A percentile compares a stretch with the other conserved stretches of the same genome.
These are phyloP conservation scores for Parazoanthus swiftii DNA, from an alignment of 92 coral and sea anemone species.

Conservation along the genomic window DNA sequence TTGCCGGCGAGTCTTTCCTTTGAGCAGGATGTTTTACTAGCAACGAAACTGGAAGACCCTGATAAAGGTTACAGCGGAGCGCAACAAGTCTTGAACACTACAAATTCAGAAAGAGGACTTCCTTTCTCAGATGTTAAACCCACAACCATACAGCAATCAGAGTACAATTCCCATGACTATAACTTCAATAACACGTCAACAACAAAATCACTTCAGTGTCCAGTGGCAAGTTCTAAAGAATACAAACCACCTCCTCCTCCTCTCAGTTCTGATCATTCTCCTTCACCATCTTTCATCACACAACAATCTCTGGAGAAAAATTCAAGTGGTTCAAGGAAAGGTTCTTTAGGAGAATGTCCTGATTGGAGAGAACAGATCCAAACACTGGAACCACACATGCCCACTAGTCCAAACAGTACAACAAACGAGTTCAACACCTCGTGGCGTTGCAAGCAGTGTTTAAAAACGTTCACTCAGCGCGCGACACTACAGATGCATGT, in stretches of 20 bases:
- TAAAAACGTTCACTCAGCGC: slow-evolving; percentile 90
- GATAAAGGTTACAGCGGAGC: neutral
- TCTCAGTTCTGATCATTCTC: neutral
- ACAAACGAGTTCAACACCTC: slow-evolving; percentile 70
- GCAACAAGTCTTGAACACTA: neutral
- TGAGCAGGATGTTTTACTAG: neutral
- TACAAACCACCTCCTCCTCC: slow-evolving; percentile 12
- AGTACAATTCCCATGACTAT: neutral
- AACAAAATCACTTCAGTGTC: slow-evolving; percentile 26
- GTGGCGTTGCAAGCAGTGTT: slow-evolving; percentile 93
- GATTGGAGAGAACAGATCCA: slow-evolving; percentile 13
- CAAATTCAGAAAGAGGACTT: neutral
- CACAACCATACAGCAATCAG: neutral
- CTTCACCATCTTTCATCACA: neutral
- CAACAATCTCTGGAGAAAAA: neutral
- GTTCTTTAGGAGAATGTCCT: neutral
- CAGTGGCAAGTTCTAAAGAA: slow-evolving; percentile 23
- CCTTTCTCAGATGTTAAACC: neutral
- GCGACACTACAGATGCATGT: slow-evolving; percentile 89
- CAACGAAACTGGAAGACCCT: neutral
- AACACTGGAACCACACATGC: neutral
- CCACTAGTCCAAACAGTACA: neutral
- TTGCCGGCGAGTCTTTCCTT: neutral
- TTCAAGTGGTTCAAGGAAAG: neutral
- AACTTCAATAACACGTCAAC: slow-evolving; percentile 5